Percentiles rank a stretch among this genome's conserved stretches.
Evolutionary conservation across 2,797 vertebrate species (phyloP).

Genomic region (Delichon dasypus): DNA sequence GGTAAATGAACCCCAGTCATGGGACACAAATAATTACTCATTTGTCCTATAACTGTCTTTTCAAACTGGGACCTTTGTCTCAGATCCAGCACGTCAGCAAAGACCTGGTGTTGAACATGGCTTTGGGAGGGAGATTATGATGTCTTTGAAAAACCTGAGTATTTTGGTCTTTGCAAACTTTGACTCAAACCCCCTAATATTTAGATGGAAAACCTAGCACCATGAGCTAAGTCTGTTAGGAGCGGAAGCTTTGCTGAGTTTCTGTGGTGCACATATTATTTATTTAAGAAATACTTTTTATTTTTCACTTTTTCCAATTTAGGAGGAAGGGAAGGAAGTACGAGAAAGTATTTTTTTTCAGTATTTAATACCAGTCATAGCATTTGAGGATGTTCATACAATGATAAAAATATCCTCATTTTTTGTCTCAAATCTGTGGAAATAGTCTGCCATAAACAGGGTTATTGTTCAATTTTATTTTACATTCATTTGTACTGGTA

Average conservation of each 20-base stretch:
- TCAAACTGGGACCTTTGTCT: background rate
- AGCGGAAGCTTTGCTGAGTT: background rate
- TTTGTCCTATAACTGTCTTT: background rate
- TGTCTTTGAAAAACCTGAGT: background rate
- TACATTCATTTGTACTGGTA: slow-evolving; percentile 13
- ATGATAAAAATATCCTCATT: background rate
- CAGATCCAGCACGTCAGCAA: background rate
- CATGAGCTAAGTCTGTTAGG: background rate
- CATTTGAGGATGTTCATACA: background rate
- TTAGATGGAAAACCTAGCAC: background rate
- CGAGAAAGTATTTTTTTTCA: background rate
- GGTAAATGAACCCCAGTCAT: background rate
- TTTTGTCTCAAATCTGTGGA: background rate
- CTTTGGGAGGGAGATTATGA: background rate
- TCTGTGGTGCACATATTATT: background rate
- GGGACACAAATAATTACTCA: background rate
- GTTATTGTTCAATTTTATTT: slow-evolving; percentile 44
- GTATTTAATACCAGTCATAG: background rate
- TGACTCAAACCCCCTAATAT: background rate
- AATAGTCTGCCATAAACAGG: slow-evolving; percentile 7
- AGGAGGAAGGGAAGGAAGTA: background rate
- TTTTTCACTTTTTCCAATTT: background rate
- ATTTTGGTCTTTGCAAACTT: background rate
- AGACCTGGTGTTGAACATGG: background rate
- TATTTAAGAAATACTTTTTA: background rate